Percentiles rank a stretch among this genome's conserved stretches.
These are phyloP conservation scores for Saguinus imperator DNA, from an alignment of 2,113 vertebrate genomes.

Conservation along the genomic window DNA sequence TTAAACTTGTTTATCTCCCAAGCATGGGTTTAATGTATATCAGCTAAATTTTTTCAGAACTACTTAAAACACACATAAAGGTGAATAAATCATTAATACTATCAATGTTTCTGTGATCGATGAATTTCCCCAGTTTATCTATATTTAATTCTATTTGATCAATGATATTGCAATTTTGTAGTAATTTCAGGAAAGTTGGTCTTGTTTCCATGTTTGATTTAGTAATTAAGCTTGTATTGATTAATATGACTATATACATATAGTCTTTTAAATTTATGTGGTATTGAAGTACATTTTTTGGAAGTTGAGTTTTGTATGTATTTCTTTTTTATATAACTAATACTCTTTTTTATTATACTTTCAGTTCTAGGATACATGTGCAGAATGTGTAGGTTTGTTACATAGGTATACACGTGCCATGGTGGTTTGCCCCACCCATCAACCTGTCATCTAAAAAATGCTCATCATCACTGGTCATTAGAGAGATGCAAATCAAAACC, in stretches of 20 bases:
- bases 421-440: too few relatives aligned
- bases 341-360: constrained; percentile 70
- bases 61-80: constrained; percentile 4
- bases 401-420: too few relatives aligned
- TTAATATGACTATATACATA: not conserved
- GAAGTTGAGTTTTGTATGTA: constrained; percentile 81
- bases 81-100: not conserved
- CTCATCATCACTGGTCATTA: too few relatives aligned
- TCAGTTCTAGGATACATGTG: too few relatives aligned
- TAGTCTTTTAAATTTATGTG: not conserved
- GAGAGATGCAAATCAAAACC: too few relatives aligned
- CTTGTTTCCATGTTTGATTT: not conserved
- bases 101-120: not conserved
- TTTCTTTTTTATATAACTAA: constrained; percentile 76
- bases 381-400: too few relatives aligned
- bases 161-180: not conserved
- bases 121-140: not conserved
- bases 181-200: not conserved
- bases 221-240: not conserved
- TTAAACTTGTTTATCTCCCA: not conserved
- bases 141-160: not conserved
- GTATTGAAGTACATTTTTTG: not conserved
- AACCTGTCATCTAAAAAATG: too few relatives aligned
- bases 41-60: not conserved
- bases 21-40: not conserved